phyloP scores from a whole-genome alignment of 2,113 vertebrate genomes.

The Hypocryptadius cinnamomeus region DNA sequence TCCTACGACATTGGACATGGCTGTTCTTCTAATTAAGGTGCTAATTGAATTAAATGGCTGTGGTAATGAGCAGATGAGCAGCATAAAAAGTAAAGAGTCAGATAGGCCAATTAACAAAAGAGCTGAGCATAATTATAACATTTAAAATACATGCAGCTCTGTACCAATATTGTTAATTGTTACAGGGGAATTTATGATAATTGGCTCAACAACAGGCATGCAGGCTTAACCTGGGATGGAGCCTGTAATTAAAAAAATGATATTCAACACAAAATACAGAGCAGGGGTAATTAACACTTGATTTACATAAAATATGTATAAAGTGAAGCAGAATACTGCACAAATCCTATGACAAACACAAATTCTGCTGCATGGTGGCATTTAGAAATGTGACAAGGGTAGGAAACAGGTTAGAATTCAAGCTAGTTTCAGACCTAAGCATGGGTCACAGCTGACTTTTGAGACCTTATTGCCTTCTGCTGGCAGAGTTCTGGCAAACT shows the following conservation, averaged over 20 bases:
- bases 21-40: constrained; percentile 95
- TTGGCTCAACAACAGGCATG: constrained; percentile 88
- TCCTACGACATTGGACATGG: constrained; percentile 83
- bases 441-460: neutral
- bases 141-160: constrained; percentile 86
- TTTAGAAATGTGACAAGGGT: neutral
- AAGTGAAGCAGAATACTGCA: neutral
- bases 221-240: constrained; percentile 69
- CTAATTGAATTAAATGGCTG: constrained; percentile 99
- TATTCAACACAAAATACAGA: constrained; percentile 72
- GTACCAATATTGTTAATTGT: constrained; percentile 95
- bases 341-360: neutral
- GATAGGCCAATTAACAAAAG: constrained; percentile 99
- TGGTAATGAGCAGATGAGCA: constrained; percentile 93
- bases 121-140: constrained; percentile 98
- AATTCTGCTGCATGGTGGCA: neutral
- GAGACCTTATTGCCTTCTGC: neutral
- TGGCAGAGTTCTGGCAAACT: neutral
- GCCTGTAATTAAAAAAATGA: constrained; percentile 81
- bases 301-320: constrained; percentile 75
- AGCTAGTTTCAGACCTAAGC: neutral
- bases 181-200: constrained; percentile 97
- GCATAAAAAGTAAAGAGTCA: constrained; percentile 98
- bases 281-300: constrained; percentile 77
- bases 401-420: neutral